Evolutionary conservation across 2,113 vertebrate species (phyloP).

Genomic region (Daboia siamensis): DNA sequence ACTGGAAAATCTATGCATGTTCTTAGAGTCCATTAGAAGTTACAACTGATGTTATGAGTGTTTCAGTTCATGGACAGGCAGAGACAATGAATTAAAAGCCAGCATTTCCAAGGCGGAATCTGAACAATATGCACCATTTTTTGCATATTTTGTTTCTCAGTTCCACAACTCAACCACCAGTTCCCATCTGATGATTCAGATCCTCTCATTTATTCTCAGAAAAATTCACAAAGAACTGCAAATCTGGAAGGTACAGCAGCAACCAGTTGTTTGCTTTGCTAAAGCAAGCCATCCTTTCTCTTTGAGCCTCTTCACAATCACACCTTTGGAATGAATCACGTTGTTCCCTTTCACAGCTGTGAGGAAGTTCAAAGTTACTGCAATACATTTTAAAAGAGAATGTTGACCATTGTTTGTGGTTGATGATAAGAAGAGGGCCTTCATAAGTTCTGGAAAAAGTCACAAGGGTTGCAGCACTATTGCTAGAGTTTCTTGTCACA

Average conservation of each 20-base stretch:
- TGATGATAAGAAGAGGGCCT: neutral
- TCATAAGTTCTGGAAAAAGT: neutral
- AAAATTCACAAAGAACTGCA: neutral
- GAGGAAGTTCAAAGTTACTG: neutral
- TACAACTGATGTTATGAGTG: neutral
- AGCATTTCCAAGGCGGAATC: neutral
- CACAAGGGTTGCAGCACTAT: neutral
- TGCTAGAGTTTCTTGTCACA: neutral
- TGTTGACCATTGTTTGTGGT: neutral
- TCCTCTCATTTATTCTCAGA: neutral
- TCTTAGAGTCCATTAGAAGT: neutral
- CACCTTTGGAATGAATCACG: neutral
- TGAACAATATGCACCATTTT: neutral
- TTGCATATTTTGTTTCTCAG: neutral
- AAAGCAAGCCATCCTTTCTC: neutral
- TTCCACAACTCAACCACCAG: neutral
- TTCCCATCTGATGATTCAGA: neutral
- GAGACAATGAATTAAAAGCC: neutral
- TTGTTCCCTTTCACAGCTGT: neutral
- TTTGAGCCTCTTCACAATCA: neutral
- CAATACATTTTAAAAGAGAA: neutral
- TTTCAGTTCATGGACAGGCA: neutral
- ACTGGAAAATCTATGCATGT: neutral
- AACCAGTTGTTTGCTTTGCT: neutral
- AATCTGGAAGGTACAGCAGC: conserved; percentile 6